Base-by-base conservation (phyloP, 2,113 vertebrate species). In the Hoplias malabaricus region DNA sequence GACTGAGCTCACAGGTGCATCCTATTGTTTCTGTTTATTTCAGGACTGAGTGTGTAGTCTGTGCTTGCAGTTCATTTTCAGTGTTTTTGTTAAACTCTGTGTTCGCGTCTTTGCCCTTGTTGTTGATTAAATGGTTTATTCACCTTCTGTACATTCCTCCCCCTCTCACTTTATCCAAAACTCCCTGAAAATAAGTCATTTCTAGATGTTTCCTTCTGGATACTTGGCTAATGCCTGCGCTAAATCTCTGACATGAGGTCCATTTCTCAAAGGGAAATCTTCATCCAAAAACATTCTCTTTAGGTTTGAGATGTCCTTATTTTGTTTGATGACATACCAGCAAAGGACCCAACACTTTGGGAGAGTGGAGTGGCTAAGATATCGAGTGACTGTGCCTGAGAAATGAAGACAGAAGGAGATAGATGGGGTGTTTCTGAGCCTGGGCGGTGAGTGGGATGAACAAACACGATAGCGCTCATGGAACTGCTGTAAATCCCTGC, bases 401-500 rank as follows among this genome's bases (percentile, higher is more conserved):
- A 38, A 43, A 65, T 23, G 38, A 38, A 29, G 67, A 43, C 19
- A 14, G 56, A 46, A 23, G 31, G 53, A 46, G 42, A 53, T 53
- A 10, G 50, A 27, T 12, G 48, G 62, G 67, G 46, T 14, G 34
- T 27, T 14, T 57, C 14, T 69, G 42, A 71, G 67, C 27, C 57
- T 54, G 23, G 54, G 50, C 34, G 21, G 63, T 61, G 66, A 77
- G 53, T 53, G 33, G 40, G 69, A 57, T 11, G 48, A 69, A 81
- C 23, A 29, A 63, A 57, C 73, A 46, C 70, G 54, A 69, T 31
- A 48, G 66, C 67, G 25, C 34, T 54, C 8, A 8, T 70, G 74
- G 65, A 75, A 80, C 70, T 43, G 57, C 40, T 63, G 62, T 80
- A 57, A 73, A 57, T 77, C 54, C 66, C 43, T 27, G 69, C 50